Conservation (phyloP, 2,113 vertebrate species). For the Penelope pileata region DNA sequence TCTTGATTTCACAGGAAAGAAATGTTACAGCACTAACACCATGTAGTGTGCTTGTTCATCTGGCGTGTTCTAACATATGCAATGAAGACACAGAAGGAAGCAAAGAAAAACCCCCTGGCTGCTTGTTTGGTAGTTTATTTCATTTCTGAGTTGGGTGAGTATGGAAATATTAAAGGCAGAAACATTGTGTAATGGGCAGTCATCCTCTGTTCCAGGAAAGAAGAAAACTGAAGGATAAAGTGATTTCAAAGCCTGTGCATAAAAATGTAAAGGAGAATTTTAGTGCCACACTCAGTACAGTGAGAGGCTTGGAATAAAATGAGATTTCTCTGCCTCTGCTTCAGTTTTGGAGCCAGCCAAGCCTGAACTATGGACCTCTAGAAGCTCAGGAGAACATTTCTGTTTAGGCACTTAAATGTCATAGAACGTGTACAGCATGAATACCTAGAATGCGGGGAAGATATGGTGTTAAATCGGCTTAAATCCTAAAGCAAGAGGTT, state of each 20-base stretch:
- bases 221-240: not conserved
- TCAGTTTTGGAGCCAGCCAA: not conserved
- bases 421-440: accelerated
- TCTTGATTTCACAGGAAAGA: not conserved
- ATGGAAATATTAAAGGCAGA: not conserved
- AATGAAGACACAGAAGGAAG: not conserved
- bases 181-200: not conserved
- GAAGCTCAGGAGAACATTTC: not conserved
- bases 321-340: not conserved
- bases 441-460: not conserved
- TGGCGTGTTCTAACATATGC: not conserved
- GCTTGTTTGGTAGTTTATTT: not conserved
- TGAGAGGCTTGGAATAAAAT: not conserved
- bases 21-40: not conserved
- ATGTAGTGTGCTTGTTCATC: not conserved
- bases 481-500: not conserved
- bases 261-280: not conserved
- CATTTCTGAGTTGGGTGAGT: not conserved
- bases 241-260: not conserved
- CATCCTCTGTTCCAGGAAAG: not conserved
- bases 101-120: not conserved
- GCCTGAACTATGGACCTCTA: not conserved
- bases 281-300: not conserved
- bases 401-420: not conserved
- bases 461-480: not conserved